Conservation (phyloP, 1,140 invertebrate species). For the Kradibia gibbosae region DNA sequence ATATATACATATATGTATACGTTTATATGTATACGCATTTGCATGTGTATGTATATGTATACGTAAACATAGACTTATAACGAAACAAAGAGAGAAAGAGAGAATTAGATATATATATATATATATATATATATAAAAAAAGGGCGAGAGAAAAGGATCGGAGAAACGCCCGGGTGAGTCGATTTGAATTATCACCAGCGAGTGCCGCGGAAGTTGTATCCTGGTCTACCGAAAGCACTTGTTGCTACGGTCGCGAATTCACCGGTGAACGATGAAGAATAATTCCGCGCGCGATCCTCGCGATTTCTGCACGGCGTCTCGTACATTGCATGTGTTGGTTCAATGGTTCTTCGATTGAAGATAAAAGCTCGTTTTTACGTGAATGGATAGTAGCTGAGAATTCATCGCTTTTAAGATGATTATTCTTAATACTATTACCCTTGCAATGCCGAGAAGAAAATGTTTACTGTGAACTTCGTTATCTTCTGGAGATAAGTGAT, state of each 20-base stretch:
- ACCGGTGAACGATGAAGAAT: background rate
- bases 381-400: background rate
- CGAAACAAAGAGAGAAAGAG: slow-evolving; percentile 1
- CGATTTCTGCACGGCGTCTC: too few relatives aligned
- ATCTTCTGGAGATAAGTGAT: too few relatives aligned
- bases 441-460: too few relatives aligned
- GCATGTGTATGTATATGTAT: too few relatives aligned
- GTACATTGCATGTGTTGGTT: too few relatives aligned
- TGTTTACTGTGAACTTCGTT: too few relatives aligned
- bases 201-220: background rate
- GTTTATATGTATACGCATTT: too few relatives aligned
- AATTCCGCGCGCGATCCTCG: background rate
- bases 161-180: background rate
- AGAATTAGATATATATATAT: background rate
- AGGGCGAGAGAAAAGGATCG: background rate
- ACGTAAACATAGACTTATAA: background rate
- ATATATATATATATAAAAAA: background rate
- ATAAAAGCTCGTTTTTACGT: too few relatives aligned
- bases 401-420: too few relatives aligned
- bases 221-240: background rate
- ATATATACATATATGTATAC: too few relatives aligned
- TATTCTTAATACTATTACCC: too few relatives aligned
- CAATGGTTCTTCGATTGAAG: too few relatives aligned
- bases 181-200: background rate
- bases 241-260: background rate